These are phyloP conservation scores for Lepidochrysops patricia DNA, from an alignment of 2,888 invertebrate species.

Conservation along the genomic window DNA sequence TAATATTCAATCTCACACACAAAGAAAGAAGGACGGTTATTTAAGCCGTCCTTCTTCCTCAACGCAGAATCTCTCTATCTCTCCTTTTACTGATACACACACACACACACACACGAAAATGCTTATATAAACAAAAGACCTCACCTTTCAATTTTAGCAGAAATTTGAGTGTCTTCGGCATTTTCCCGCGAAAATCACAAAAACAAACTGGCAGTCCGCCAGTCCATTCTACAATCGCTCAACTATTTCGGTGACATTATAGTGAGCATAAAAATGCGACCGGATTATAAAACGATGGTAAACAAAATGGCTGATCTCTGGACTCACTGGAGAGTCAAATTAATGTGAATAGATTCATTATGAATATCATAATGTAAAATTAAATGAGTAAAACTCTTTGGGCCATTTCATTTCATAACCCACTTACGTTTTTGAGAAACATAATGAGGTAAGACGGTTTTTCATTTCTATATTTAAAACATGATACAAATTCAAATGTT, in stretches of 20 bases:
- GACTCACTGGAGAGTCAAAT: not conserved
- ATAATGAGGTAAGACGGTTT: not conserved
- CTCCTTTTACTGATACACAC: not conserved
- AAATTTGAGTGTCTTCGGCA: conserved; percentile 2
- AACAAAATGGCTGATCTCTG: not conserved
- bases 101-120: not conserved
- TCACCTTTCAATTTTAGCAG: conserved; percentile 10
- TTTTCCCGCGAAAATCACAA: not conserved
- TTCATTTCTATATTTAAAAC: not conserved
- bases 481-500: too few species aligned
- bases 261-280: conserved; percentile 1
- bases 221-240: not conserved
- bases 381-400: not conserved
- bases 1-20: too few species aligned
- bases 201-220: not conserved
- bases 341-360: not conserved
- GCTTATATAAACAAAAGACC: not conserved
- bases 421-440: not conserved
- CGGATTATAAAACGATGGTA: not conserved
- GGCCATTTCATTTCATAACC: not conserved
- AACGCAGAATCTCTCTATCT: too few species aligned
- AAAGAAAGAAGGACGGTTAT: too few species aligned
- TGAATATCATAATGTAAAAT: not conserved
- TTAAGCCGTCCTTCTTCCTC: too few species aligned
- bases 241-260: conserved; percentile 2